Evolutionary conservation across 2,797 vertebrate species (phyloP), one percentile per base, ranked within the genome.

Genomic region (Eulemur mongoz): DNA sequence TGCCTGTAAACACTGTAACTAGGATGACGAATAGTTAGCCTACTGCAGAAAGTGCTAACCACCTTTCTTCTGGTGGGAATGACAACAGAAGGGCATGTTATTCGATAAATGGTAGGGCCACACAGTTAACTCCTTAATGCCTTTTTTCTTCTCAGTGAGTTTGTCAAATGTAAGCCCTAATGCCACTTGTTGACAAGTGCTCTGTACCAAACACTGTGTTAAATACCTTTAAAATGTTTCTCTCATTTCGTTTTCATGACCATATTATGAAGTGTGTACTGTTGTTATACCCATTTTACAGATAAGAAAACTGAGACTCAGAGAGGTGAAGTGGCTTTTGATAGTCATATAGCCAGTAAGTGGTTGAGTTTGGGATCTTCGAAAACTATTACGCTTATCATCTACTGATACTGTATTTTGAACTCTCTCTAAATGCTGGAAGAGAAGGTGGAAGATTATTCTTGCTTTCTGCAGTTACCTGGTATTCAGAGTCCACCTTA

Each of bases 401-500:
- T 7, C 10, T 3, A 7, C 27, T 1, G 22, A 72, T 0, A 7
- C 32, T 50, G 43, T 1, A 35, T 11, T 69, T 38, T 32, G 61
- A 86, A 13, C 65, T 59, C 25, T 32, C 38, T n/a, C 52, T 1
- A 5, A 78, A n/a, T 0, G 5, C 63, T 12, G 14, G 1, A 35
- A 38, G 27, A 22, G 30, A n/a, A 25, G 2, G 75, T 2, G 23
- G 32, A 32, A 30, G 48, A 30, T 7, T 22, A 23, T 2, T 50
- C 92, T 23, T 17, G 38, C 35, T 81, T 91, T 67, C 89, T 40
- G 63, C 48, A 8, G 0, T 80, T 97, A 95, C 97, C 98, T 97
- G 97, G 79, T 98, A 96, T 12, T 97, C 98, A 63, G 97, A 96
- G 70, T 97, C 96, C 94, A 20, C 81, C 73, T 97, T 95, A 57